Evolutionary conservation across 2,797 vertebrate species (phyloP).

Genomic region (Enteromius thamalakanensis): DNA sequence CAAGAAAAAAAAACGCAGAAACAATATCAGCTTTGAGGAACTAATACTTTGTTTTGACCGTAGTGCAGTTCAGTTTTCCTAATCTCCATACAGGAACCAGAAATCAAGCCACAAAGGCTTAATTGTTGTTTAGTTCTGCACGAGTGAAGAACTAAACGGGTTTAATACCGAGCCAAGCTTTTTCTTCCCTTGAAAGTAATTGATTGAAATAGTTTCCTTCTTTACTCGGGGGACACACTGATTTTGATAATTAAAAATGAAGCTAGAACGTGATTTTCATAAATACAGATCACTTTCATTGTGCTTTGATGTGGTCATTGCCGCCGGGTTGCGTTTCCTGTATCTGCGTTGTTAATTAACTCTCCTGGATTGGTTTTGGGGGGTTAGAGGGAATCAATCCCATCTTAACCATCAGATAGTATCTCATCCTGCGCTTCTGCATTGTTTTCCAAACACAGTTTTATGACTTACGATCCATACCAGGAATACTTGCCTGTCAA

Average conservation of each 20-base stretch:
- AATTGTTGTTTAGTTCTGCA: constrained; percentile 19
- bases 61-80: background rate
- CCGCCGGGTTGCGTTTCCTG: constrained; percentile 10
- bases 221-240: background rate
- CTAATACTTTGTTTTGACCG: constrained; percentile 6
- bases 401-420: background rate
- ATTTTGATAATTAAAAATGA: constrained; percentile 29
- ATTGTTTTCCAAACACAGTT: constrained; percentile 21
- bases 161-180: background rate
- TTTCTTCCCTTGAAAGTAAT: constrained; percentile 15
- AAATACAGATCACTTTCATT: constrained; percentile 16
- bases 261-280: background rate
- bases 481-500: constrained; percentile 19
- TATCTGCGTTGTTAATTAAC: constrained; percentile 3
- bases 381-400: background rate
- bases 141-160: background rate
- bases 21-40: constrained; percentile 4
- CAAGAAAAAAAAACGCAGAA: background rate
- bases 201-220: constrained; percentile 18
- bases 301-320: constrained; percentile 32
- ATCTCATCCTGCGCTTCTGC: background rate
- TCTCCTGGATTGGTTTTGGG: constrained; percentile 21
- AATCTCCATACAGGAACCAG: constrained; percentile 4
- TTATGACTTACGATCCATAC: constrained; percentile 9
- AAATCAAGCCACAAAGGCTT: constrained; percentile 18